Percentiles rank a stretch among this genome's conserved stretches.
Conservation (phyloP, 2,888 invertebrate genomes). For the Drosophila limbata region DNA sequence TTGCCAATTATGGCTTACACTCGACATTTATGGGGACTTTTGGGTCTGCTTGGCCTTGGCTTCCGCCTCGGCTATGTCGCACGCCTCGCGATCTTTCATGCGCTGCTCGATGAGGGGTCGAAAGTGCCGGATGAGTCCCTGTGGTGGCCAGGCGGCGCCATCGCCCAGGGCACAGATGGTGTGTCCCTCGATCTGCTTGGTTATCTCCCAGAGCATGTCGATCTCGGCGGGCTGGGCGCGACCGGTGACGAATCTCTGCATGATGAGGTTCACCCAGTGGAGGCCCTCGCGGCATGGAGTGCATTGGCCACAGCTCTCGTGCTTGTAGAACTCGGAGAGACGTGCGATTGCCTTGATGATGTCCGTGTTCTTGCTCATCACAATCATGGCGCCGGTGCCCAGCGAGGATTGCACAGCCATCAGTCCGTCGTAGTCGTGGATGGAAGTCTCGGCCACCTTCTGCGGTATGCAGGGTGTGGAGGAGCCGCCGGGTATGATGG, state of each 20-base stretch:
- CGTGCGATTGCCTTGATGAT: conserved; percentile 97
- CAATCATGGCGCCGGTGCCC: conserved; percentile 98
- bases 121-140: conserved; percentile 97
- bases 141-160: conserved; percentile 99
- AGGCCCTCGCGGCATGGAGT: conserved; percentile 99
- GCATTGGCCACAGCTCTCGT: conserved; percentile 99
- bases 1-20: conserved; percentile 17
- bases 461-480: conserved; percentile 98
- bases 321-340: conserved; percentile 98
- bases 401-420: conserved; percentile 96
- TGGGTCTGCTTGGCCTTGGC: conserved; percentile 14
- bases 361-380: conserved; percentile 98
- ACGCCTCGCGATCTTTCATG: conserved; percentile 87
- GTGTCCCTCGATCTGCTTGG: conserved; percentile 99
- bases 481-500: conserved; percentile 98
- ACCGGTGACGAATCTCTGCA: conserved; percentile 92
- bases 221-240: conserved; percentile 97
- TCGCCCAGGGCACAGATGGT: conserved; percentile 99
- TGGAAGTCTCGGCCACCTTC: conserved; percentile 93
- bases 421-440: conserved; percentile 99
- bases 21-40: conserved; percentile 17
- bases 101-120: conserved; percentile 95
- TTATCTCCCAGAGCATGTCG: conserved; percentile 99
- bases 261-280: conserved; percentile 95
- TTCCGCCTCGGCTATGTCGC: conserved; percentile 28